phyloP scores from a whole-genome alignment of 2,797 vertebrate genomes.

The Alauda arvensis region DNA sequence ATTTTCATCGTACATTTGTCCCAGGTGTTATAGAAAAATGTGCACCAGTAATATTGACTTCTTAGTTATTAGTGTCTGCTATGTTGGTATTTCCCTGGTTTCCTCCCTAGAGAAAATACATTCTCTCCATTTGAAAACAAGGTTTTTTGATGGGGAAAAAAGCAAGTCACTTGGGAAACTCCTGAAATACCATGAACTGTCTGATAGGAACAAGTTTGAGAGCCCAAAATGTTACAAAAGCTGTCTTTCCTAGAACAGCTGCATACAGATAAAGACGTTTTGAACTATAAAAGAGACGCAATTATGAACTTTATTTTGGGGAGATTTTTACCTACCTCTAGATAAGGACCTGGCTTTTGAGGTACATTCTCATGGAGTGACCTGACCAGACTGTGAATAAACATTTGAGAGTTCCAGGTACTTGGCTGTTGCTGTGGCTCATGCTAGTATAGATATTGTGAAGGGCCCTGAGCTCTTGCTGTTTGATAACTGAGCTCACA shows the following conservation, averaged over 20 bases:
- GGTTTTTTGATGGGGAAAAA: background rate
- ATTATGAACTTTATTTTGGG: background rate
- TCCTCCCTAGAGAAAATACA: background rate
- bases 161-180: background rate
- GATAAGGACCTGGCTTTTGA: background rate
- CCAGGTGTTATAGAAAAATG: background rate
- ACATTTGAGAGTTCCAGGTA: background rate
- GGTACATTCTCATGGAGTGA: fast-evolving
- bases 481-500: background rate
- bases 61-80: background rate
- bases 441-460: background rate
- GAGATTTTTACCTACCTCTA: background rate
- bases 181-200: background rate
- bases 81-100: background rate
- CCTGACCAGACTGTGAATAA: background rate
- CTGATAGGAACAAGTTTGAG: background rate
- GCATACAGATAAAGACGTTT: background rate
- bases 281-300: background rate
- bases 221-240: background rate
- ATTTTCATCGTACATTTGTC: background rate
- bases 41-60: background rate
- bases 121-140: background rate
- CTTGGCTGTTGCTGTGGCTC: background rate
- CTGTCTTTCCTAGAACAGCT: background rate
- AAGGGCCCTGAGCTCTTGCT: background rate